Evolutionary conservation across 2,888 invertebrate species (phyloP).

Genomic region (Leptodirus hochenwartii): DNA sequence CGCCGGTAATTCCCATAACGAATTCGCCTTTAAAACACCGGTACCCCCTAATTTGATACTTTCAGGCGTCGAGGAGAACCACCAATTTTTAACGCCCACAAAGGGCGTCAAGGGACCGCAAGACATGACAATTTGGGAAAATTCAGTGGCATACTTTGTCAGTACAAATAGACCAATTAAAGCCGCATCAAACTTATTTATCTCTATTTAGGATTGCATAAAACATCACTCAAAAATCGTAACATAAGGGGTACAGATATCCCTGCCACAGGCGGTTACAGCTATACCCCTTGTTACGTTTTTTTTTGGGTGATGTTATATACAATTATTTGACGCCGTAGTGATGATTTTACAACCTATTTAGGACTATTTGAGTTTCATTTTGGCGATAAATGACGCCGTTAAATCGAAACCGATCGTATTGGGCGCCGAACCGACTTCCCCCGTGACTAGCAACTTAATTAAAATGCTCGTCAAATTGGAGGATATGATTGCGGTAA

Average conservation of each 20-base stretch:
- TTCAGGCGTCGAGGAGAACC: conserved; percentile 37
- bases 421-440: conserved; percentile 31
- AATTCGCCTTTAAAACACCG: too few species aligned
- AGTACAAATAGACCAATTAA: conserved; percentile 15
- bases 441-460: conserved; percentile 40
- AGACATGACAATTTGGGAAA: conserved; percentile 67
- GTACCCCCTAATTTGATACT: too few species aligned
- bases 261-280: too few species aligned
- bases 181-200: background rate
- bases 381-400: conserved; percentile 71
- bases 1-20: too few species aligned
- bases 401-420: conserved; percentile 61
- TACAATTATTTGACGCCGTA: background rate
- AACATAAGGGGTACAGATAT: too few species aligned
- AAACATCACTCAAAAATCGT: too few species aligned
- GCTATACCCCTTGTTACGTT: background rate
- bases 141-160: conserved; percentile 70
- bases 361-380: conserved; percentile 71
- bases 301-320: conserved; percentile 1
- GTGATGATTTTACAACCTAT: conserved; percentile 14
- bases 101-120: conserved; percentile 43
- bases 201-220: conserved; percentile 1
- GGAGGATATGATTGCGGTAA: conserved; percentile 55
- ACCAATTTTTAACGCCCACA: conserved; percentile 43
- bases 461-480: conserved; percentile 50